A percentile compares a stretch with the other conserved stretches of the same genome.
Conservation (phyloP, 2,113 vertebrate species). For the Periophthalmodon schlosseri region DNA sequence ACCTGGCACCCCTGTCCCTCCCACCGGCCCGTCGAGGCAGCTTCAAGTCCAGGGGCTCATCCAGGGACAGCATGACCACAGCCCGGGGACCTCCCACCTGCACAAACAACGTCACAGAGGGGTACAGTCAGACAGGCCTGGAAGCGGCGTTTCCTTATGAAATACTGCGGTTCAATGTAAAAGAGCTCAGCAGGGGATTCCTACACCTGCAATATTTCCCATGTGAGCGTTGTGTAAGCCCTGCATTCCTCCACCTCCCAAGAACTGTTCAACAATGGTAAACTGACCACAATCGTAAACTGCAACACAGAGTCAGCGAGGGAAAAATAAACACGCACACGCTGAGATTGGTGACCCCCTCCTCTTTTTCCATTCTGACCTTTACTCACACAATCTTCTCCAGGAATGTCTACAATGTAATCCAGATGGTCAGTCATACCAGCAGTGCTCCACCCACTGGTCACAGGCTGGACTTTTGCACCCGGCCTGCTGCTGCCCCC, state of each 20-base stretch:
- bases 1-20: constrained; percentile 70
- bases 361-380: constrained; percentile 64
- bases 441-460: constrained; percentile 27
- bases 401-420: constrained; percentile 79
- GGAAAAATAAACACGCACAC: constrained; percentile 61
- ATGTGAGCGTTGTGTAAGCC: constrained; percentile 26
- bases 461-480: constrained; percentile 41
- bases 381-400: constrained; percentile 73
- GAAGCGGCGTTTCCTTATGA: constrained; percentile 15
- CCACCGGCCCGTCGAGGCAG: constrained; percentile 82
- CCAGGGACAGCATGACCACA: constrained; percentile 89
- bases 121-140: background rate
- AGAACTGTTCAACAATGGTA: constrained; percentile 45
- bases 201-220: constrained; percentile 48
- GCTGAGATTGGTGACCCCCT: constrained; percentile 39
- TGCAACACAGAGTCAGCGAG: constrained; percentile 46
- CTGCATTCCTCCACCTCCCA: constrained; percentile 46
- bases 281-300: constrained; percentile 50
- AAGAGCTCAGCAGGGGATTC: constrained; percentile 6
- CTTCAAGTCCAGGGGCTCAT: constrained; percentile 96
- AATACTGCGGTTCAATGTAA: background rate
- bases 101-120: constrained; percentile 39
- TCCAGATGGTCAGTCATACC: constrained; percentile 76
- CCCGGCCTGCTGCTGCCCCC: constrained; percentile 17
- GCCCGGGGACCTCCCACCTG: constrained; percentile 66